A percentile compares a stretch with the other conserved stretches of the same genome.
These are phyloP conservation scores for Scomber japonicus DNA, from an alignment of 2,113 vertebrate species.

Conservation along the genomic window DNA sequence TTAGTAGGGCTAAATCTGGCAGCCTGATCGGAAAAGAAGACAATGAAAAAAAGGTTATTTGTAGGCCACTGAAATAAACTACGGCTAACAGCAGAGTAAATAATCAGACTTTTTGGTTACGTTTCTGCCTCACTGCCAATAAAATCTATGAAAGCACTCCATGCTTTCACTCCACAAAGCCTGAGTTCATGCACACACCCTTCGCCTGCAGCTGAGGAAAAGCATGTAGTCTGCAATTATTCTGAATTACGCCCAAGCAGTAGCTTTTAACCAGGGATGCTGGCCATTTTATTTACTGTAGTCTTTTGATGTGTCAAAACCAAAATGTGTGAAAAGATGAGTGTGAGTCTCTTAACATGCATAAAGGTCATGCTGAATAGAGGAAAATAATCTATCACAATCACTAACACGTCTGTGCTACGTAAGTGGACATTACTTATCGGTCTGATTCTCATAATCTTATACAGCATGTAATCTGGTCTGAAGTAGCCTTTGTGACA, in stretches of 20 bases:
- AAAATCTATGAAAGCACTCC: slow-evolving; percentile 36
- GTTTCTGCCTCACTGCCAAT: slow-evolving; percentile 30
- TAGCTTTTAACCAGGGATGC: slow-evolving; percentile 42
- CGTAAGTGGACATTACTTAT: slow-evolving; percentile 50
- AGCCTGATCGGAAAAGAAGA: slow-evolving; percentile 1
- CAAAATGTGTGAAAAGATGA: slow-evolving; percentile 45
- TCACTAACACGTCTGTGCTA: not conserved
- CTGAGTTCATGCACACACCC: slow-evolving; percentile 68
- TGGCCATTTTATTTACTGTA: slow-evolving; percentile 51
- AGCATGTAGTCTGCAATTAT: slow-evolving; percentile 75
- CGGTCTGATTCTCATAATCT: slow-evolving; percentile 48
- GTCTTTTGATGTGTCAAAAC: slow-evolving; percentile 45
- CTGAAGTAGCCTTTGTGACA: slow-evolving; percentile 3
- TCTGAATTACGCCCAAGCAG: slow-evolving; percentile 67
- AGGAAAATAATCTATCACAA: not conserved
- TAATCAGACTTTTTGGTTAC: slow-evolving; percentile 51
- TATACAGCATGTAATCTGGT: slow-evolving; percentile 1
- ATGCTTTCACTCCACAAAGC: slow-evolving; percentile 38
- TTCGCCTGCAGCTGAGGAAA: slow-evolving; percentile 60
- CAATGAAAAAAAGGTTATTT: slow-evolving; percentile 24
- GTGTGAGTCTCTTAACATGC: not conserved
- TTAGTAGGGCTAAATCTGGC: slow-evolving; percentile 26
- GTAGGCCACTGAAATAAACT: slow-evolving; percentile 8
- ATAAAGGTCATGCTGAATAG: not conserved
- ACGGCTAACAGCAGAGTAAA: slow-evolving; percentile 38